Evolutionary conservation across 2,113 vertebrate species (phyloP), one percentile per base, ranked within the genome.

Genomic region (Apeltes quadracus): DNA sequence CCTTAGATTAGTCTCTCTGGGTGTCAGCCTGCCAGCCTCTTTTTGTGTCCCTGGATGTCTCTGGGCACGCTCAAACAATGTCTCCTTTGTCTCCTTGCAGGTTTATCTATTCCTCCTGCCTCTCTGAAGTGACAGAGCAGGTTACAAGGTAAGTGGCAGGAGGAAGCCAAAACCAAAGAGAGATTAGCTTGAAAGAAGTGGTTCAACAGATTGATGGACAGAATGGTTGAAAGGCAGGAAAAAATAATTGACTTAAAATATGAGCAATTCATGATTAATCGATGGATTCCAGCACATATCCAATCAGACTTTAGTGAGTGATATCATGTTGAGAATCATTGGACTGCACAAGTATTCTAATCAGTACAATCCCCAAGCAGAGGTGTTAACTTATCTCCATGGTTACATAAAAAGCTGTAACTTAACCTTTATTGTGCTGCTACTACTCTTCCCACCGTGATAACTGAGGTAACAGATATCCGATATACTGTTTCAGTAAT

Each of bases 41-140:
- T 64, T 79, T 71, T 84, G 72, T 81, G 61, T 72, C 51, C 1
- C 68, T 48, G 48, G 63, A 77, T 72, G 69, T 71, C 85, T 69
- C 61, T 73, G 29, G 72, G 75, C 75, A 72, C n/a, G 64, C 61
- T 83, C 38, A 18, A 82, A 87, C 87, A 85, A 69, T 36, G 69
- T 65, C 43, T 59, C 29, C 61, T 83, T 86, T 90, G 87, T 88
- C 48, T 75, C 36, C 1, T 27, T 10, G 46, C 43, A 18, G 43
- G 50, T 59, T 81, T 55, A 61, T 15, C 67, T 43, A 15, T 3
- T 72, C 27, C 54, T 48, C 46, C 51, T 46, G 61, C 23, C 34
- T 65, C 65, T 79, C 69, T 79, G 66, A 84, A 74, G 83, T 36
- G 85, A 78, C 68, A 75, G 81, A 43, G 25, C 3, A 9, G 67